Evolutionary conservation across 30 jellyfish, hydroid and myxozoan species (phyloP).

Genomic region (Clytia hemisphaerica): DNA sequence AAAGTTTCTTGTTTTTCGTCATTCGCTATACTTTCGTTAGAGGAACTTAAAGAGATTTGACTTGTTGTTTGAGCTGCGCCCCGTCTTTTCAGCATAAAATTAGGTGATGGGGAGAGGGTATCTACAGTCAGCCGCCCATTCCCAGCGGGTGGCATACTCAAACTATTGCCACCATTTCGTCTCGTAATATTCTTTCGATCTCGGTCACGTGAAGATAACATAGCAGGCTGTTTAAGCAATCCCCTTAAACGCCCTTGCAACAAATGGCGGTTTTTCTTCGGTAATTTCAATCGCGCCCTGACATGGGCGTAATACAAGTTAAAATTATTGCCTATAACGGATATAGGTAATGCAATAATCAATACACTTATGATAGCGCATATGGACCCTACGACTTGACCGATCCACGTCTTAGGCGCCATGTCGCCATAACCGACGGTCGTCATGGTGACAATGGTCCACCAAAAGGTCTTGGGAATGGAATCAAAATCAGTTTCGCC

Average conservation of each 20-base stretch:
- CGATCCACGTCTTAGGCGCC: constrained; percentile 93
- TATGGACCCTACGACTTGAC: constrained; percentile 69
- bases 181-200: constrained; percentile 58
- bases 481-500: constrained; percentile 45
- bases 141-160: too few species aligned
- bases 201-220: constrained; percentile 84
- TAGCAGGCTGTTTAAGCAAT: constrained; percentile 78
- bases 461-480: constrained; percentile 92
- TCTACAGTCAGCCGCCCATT: too few species aligned
- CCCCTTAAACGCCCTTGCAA: constrained; percentile 89
- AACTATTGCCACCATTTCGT: too few species aligned
- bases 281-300: constrained; percentile 80
- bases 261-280: constrained; percentile 66
- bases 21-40: too few species aligned
- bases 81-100: too few species aligned
- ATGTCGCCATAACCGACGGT: constrained; percentile 93
- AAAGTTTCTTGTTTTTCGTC: too few species aligned
- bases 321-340: constrained; percentile 91
- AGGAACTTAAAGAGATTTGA: too few species aligned
- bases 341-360: constrained; percentile 86
- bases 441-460: constrained; percentile 94
- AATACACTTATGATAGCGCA: constrained; percentile 83
- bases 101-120: too few species aligned
- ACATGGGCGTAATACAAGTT: constrained; percentile 87
- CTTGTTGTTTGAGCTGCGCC: too few species aligned